Percentiles rank a stretch among this genome's conserved stretches.
Conservation (phyloP, 2,113 vertebrate species). For the mouse (Mus musculus) region DNA sequence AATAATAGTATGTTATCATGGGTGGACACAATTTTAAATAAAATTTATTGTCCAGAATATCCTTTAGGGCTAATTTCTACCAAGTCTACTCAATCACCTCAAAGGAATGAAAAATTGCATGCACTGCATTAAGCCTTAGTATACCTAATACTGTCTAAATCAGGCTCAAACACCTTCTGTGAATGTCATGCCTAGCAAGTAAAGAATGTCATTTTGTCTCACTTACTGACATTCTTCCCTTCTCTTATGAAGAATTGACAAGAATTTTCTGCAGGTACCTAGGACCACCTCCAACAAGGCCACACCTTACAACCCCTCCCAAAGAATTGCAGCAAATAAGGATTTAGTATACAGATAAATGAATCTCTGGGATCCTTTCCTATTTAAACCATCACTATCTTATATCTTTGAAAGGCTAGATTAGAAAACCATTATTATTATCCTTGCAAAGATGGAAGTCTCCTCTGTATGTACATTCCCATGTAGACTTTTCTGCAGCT, state of each 20-base stretch:
- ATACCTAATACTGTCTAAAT: background rate
- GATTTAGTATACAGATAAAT: background rate
- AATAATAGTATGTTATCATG: background rate
- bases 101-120: background rate
- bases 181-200: background rate
- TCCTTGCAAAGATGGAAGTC: background rate
- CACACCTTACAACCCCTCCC: background rate
- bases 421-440: slow-evolving; percentile 23
- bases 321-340: background rate
- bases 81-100: background rate
- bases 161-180: background rate
- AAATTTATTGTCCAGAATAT: slow-evolving; percentile 37
- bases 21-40: background rate
- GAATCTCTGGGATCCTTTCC: no score
- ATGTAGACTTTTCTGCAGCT: background rate
- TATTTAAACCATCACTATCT: background rate
- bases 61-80: background rate
- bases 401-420: background rate
- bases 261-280: slow-evolving; percentile 19
- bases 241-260: background rate
- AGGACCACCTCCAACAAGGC: background rate
- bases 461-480: no score
- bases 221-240: background rate
- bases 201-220: background rate
- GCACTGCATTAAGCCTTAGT: background rate